Conservation (phyloP, 1,140 invertebrate genomes). For the Pinna nobilis region DNA sequence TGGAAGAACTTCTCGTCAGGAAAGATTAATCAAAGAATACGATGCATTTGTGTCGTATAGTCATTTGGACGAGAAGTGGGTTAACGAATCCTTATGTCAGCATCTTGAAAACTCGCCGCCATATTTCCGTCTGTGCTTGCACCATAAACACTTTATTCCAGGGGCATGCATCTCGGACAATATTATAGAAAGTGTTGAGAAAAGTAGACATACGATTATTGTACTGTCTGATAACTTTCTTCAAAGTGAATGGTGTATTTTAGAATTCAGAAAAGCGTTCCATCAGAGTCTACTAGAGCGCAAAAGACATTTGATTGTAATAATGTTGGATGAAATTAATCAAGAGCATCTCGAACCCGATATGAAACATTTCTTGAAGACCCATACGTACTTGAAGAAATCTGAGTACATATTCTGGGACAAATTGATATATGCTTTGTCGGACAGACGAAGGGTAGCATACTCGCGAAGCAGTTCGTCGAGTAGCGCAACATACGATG, state of each 20-base stretch:
- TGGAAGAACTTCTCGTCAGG: background rate
- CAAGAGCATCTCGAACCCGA: background rate
- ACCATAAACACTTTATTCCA: slow-evolving; percentile 62
- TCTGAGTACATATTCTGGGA: background rate
- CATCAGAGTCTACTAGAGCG: slow-evolving; percentile 63
- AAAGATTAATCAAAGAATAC: slow-evolving; percentile 22
- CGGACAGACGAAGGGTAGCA: too few species aligned
- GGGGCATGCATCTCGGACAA: slow-evolving; percentile 83
- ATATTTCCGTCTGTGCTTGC: slow-evolving; percentile 57
- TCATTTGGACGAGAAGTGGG: slow-evolving; percentile 52
- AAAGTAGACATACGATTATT: slow-evolving; percentile 91
- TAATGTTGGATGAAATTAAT: background rate
- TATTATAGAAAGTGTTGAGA: slow-evolving; percentile 92
- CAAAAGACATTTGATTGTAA: slow-evolving; percentile 56
- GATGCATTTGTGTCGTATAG: slow-evolving; percentile 65
- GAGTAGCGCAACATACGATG: too few species aligned
- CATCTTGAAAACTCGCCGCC: slow-evolving; percentile 36
- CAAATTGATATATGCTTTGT: slow-evolving; percentile 7
- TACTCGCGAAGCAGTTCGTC: too few species aligned
- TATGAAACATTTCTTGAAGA: background rate
- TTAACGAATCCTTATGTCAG: slow-evolving; percentile 42
- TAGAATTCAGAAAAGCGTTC: slow-evolving; percentile 81
- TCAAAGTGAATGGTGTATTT: slow-evolving; percentile 94
- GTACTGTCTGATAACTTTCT: slow-evolving; percentile 95
- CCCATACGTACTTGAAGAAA: slow-evolving; percentile 2